Conservation (phyloP, 1,140 invertebrate species). For the Onthophagus taurus region DNA sequence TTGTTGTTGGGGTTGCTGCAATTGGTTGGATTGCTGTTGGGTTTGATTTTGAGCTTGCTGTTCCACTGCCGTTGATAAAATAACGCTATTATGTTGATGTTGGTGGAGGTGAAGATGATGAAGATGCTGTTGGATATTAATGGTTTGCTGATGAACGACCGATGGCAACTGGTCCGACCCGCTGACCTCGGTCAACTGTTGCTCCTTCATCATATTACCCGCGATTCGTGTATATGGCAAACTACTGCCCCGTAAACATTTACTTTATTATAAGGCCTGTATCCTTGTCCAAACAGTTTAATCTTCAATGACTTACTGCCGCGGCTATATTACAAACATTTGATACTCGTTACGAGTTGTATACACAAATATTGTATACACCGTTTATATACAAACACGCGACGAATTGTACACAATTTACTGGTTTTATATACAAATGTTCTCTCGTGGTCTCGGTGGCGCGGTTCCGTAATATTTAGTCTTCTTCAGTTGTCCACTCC, state of each 20-base stretch:
- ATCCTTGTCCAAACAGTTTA: constrained; percentile 24
- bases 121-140: constrained; percentile 30
- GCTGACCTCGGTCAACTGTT: constrained; percentile 32
- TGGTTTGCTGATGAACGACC: constrained; percentile 28
- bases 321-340: constrained; percentile 32
- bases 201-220: constrained; percentile 34
- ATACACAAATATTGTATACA: constrained; percentile 37
- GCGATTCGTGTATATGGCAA: too few species aligned
- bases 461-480: too few species aligned
- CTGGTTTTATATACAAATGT: constrained; percentile 33
- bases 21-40: not conserved
- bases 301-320: constrained; percentile 25
- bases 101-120: constrained; percentile 32
- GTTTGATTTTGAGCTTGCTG: constrained; percentile 9
- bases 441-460: too few species aligned
- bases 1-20: constrained; percentile 5
- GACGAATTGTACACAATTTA: constrained; percentile 32
- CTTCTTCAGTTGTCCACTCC: too few species aligned
- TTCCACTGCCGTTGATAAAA: constrained; percentile 28
- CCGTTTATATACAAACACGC: constrained; percentile 34
- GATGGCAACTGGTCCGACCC: constrained; percentile 19
- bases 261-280: constrained; percentile 29
- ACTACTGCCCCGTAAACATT: constrained; percentile 34
- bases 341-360: constrained; percentile 29
- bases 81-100: constrained; percentile 28